phyloP scores from a whole-genome alignment of 2,888 invertebrate species.

The Chrysolina oricalcia region DNA sequence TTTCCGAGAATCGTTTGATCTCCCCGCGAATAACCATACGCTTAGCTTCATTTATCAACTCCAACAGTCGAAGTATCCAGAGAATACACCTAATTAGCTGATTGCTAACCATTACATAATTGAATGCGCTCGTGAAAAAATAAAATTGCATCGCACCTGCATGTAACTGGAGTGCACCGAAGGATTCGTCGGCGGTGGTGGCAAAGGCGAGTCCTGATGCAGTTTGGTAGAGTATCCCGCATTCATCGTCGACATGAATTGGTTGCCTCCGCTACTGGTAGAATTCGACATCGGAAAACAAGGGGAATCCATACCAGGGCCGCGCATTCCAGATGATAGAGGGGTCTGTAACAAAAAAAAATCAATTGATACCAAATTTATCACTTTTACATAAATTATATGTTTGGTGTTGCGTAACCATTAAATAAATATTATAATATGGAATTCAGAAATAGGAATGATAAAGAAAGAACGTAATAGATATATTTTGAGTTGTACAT shows the following conservation, averaged over 20 bases:
- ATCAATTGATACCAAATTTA: too few relatives aligned
- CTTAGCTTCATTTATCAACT: background rate
- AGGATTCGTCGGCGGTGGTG: conserved; percentile 58
- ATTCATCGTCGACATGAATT: conserved; percentile 64
- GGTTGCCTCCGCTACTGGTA: conserved; percentile 52
- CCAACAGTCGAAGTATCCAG: background rate
- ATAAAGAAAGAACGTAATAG: too few relatives aligned
- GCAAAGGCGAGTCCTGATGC: conserved; percentile 62
- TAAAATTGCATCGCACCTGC: conserved; percentile 59
- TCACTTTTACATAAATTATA: too few relatives aligned
- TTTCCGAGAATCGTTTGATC: too few relatives aligned
- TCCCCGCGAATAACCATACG: too few relatives aligned
- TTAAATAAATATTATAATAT: too few relatives aligned
- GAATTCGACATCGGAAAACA: conserved; percentile 60
- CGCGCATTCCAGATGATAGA: conserved; percentile 59
- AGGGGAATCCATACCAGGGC: conserved; percentile 60
- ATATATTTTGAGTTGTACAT: too few relatives aligned
- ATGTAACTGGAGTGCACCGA: conserved; percentile 62
- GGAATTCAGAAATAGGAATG: too few relatives aligned
- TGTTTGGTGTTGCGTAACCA: too few relatives aligned
- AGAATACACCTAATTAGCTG: background rate
- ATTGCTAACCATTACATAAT: background rate
- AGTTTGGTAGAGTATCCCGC: conserved; percentile 31
- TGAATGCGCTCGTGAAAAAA: background rate
- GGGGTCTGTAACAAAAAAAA: conserved; percentile 60